phyloP scores from a whole-genome alignment of 2,113 vertebrate genomes.

The Holacanthus passer region DNA sequence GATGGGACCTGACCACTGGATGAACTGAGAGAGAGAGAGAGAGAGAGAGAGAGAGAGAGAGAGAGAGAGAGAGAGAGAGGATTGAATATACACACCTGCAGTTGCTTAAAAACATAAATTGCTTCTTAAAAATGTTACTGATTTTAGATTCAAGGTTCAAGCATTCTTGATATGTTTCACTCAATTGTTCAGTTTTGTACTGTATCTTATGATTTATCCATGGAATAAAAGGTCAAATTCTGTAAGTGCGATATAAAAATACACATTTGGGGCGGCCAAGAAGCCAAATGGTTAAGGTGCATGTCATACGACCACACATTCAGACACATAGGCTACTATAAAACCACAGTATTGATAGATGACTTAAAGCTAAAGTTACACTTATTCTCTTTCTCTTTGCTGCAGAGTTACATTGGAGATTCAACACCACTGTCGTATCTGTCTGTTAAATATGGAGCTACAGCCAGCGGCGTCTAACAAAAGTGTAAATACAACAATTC shows the following conservation, averaged over 20 bases:
- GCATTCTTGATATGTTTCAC: not conserved
- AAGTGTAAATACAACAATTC: not conserved
- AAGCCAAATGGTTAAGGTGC: not conserved
- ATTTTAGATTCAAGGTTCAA: not conserved
- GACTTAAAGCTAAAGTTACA: not conserved
- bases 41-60: conserved; percentile 24
- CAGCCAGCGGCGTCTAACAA: not conserved
- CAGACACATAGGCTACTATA: not conserved
- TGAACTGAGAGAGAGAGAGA: conserved; percentile 65
- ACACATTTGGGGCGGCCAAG: not conserved
- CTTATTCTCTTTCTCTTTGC: not conserved
- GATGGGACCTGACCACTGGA: conserved; percentile 72
- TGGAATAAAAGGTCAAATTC: not conserved
- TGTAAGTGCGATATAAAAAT: not conserved
- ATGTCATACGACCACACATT: not conserved
- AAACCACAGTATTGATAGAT: not conserved
- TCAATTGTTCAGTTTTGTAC: not conserved
- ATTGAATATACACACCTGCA: conserved; percentile 59
- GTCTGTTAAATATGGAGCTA: not conserved
- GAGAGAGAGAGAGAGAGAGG: conserved; percentile 13
- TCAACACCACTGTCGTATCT: not conserved
- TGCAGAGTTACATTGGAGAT: not conserved
- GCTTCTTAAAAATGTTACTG: not conserved
- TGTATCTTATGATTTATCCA: not conserved
- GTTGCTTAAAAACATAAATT: conserved; percentile 67